Evolutionary conservation across 64 coral and sea anemone genomes (phyloP).

Genomic region (Acropora tenuis): DNA sequence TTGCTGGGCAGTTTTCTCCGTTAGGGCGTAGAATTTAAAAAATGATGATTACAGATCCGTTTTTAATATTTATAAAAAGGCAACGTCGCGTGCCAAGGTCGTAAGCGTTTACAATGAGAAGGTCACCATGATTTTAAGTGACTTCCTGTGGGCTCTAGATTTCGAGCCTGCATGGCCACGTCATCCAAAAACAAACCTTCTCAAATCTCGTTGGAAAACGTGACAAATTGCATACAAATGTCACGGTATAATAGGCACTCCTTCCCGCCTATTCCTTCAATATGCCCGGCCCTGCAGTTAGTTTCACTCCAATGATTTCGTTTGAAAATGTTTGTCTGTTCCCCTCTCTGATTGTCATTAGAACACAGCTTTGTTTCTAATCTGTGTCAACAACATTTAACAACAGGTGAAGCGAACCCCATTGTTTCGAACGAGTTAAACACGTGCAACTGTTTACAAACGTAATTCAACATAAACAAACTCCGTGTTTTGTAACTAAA

Average conservation of each 20-base stretch:
- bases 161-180: neutral
- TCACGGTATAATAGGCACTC: neutral
- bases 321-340: neutral
- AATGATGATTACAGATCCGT: neutral
- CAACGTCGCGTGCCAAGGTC: neutral
- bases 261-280: neutral
- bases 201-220: neutral
- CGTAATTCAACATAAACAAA: neutral
- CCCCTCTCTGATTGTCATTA: neutral
- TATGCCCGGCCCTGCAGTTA: neutral
- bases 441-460: neutral
- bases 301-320: neutral
- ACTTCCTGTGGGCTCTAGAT: neutral
- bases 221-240: neutral
- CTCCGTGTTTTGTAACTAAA: neutral
- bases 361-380: neutral
- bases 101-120: neutral
- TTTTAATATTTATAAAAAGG: neutral
- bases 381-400: neutral
- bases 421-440: neutral
- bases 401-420: neutral
- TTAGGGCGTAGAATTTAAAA: neutral
- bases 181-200: neutral
- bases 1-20: neutral
- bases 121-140: neutral